Evolutionary conservation across 2,797 vertebrate genomes (phyloP).

Genomic region (Sebastes steindachneri): DNA sequence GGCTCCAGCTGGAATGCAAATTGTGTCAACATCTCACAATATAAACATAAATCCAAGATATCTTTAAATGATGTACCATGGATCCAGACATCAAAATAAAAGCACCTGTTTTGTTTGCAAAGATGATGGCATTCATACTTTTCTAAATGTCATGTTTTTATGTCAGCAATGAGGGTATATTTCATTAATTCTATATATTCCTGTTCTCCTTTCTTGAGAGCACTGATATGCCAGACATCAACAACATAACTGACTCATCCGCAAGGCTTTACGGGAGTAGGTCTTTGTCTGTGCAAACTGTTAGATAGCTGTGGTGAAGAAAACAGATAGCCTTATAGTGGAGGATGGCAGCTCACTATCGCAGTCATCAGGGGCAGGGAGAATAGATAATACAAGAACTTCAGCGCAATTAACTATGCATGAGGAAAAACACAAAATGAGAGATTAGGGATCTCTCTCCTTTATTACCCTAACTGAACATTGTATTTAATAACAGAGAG

Average conservation of each 20-base stretch:
- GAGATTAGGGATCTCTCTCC: background rate
- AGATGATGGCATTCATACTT: background rate
- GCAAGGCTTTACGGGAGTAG: background rate
- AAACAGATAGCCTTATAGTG: background rate
- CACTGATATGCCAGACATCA: background rate
- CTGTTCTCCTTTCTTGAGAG: background rate
- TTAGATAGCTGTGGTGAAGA: background rate
- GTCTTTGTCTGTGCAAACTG: background rate
- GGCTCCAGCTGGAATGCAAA: conserved; percentile 3
- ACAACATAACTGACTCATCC: background rate
- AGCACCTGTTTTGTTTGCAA: background rate
- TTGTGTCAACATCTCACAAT: background rate
- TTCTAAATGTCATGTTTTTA: background rate
- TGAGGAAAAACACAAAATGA: background rate
- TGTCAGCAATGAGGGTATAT: background rate
- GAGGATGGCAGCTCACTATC: background rate
- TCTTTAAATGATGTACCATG: background rate
- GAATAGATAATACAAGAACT: background rate
- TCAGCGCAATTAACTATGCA: background rate
- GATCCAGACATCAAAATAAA: background rate
- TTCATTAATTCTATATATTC: background rate
- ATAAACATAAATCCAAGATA: background rate
- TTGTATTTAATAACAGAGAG: conserved; percentile 15
- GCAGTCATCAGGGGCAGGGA: background rate
- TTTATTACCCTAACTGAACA: background rate